Evolutionary conservation across 2,113 vertebrate species (phyloP).

Genomic region (Hypocryptadius cinnamomeus): DNA sequence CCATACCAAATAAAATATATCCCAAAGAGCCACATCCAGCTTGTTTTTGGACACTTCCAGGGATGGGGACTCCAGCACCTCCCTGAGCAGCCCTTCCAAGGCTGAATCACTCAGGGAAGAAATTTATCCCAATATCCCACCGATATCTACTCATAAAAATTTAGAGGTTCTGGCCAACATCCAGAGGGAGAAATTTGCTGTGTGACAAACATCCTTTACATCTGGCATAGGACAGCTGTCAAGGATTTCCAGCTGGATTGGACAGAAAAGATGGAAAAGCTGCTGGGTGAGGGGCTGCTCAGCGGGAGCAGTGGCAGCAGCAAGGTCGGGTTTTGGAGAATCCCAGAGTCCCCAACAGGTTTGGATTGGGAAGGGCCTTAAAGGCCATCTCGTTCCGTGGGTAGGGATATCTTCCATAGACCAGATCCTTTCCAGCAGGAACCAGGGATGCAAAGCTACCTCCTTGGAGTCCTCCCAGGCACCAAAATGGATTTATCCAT

Average conservation of each 20-base stretch:
- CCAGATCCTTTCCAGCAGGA: not conserved
- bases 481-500: not conserved
- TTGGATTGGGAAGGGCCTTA: not conserved
- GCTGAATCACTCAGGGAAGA: not conserved
- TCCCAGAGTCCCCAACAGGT: not conserved
- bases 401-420: not conserved
- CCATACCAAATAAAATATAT: rapidly evolving
- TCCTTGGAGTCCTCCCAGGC: no score
- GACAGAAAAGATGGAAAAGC: not conserved
- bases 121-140: not conserved
- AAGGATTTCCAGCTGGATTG: conserved; percentile 51
- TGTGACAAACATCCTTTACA: not conserved
- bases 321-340: not conserved
- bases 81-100: not conserved
- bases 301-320: not conserved
- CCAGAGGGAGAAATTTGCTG: not conserved
- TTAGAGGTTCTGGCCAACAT: not conserved
- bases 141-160: not conserved
- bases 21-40: not conserved
- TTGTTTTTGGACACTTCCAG: not conserved
- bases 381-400: rapidly evolving
- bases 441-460: rapidly evolving
- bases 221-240: not conserved
- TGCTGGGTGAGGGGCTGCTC: not conserved
- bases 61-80: not conserved